Percentiles rank a stretch among this genome's conserved stretches.
These are phyloP conservation scores for Drosophila koepferae DNA, from an alignment of 2,888 invertebrate genomes.

Conservation along the genomic window DNA sequence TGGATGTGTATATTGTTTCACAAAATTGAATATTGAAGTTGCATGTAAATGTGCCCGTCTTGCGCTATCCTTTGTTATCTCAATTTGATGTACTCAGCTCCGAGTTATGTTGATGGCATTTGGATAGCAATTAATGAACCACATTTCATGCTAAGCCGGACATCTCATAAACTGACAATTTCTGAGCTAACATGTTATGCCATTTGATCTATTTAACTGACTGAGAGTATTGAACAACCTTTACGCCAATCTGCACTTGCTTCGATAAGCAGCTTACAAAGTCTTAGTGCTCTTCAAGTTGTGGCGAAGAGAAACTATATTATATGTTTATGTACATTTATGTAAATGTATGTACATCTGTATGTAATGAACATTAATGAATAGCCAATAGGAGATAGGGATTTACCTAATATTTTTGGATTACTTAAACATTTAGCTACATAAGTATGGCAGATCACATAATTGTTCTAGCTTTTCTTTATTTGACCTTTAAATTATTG, in stretches of 20 bases:
- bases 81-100: slow-evolving; percentile 25
- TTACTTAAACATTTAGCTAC: not conserved
- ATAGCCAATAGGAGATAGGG: no score
- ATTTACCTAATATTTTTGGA: no score
- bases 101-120: slow-evolving; percentile 28
- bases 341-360: not conserved
- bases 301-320: not conserved
- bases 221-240: slow-evolving; percentile 19
- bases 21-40: slow-evolving; percentile 77
- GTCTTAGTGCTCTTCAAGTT: slow-evolving; percentile 44
- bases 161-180: slow-evolving; percentile 25
- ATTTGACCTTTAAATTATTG: not conserved
- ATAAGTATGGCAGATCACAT: not conserved
- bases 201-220: slow-evolving; percentile 11
- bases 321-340: not conserved
- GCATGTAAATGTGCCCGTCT: slow-evolving; percentile 26
- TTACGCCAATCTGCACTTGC: slow-evolving; percentile 27
- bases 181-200: slow-evolving; percentile 9
- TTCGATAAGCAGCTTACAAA: slow-evolving; percentile 62
- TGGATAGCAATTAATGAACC: slow-evolving; percentile 50
- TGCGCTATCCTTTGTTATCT: slow-evolving; percentile 25
- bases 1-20: slow-evolving; percentile 13
- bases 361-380: not conserved
- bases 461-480: no score
- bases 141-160: slow-evolving; percentile 13